A percentile compares a stretch with the other conserved stretches of the same genome.
Conservation (phyloP, 2,888 invertebrate species). For the Neuroscelio doddi region DNA sequence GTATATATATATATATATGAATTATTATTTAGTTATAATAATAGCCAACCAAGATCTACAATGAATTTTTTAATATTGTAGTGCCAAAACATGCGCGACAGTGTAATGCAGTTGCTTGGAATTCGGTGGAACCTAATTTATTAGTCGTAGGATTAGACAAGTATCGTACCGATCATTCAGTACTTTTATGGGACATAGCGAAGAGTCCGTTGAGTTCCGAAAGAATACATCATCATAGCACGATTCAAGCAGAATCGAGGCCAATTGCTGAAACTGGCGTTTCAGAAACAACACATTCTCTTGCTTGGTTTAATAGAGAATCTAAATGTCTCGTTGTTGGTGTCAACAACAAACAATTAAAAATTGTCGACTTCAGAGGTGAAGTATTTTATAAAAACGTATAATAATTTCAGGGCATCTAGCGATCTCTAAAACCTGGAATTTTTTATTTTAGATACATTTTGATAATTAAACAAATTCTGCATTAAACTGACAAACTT, state of each 20-base stretch:
- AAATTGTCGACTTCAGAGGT: slow-evolving; percentile 93
- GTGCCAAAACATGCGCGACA: slow-evolving; percentile 88
- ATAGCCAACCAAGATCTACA: neutral
- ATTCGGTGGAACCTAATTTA: slow-evolving; percentile 85
- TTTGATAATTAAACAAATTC: neutral
- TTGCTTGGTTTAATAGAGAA: slow-evolving; percentile 87
- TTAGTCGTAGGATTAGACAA: slow-evolving; percentile 92
- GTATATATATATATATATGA: no score
- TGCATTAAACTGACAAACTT: no score
- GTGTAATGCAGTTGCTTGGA: slow-evolving; percentile 92
- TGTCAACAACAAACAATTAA: slow-evolving; percentile 90
- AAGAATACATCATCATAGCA: slow-evolving; percentile 63
- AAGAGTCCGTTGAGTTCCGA: slow-evolving; percentile 72
- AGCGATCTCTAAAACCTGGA: no score
- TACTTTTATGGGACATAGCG: slow-evolving; percentile 90
- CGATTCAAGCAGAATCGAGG: slow-evolving; percentile 73
- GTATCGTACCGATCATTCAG: slow-evolving; percentile 89
- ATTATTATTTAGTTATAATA: no score
- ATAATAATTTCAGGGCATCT: slow-evolving; percentile 27
- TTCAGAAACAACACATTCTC: slow-evolving; percentile 87
- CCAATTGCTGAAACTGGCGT: slow-evolving; percentile 85
- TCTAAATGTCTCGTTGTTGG: slow-evolving; percentile 88
- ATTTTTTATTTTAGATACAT: no score
- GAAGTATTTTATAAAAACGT: no score
- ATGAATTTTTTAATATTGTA: slow-evolving; percentile 66